Conservation (phyloP, 1,140 invertebrate species). For the Tetramorium simillimum region DNA sequence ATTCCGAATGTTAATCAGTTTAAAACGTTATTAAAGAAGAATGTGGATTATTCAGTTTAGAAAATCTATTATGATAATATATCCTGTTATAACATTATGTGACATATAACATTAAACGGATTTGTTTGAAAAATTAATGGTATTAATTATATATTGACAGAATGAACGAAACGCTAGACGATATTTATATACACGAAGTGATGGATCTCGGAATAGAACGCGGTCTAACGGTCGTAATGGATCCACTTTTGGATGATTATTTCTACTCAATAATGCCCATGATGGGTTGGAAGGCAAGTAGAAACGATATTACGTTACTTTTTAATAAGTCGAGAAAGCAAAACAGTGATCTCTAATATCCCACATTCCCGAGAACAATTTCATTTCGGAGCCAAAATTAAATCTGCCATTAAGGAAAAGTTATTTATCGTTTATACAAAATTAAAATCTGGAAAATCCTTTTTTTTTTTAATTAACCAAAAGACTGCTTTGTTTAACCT, state of each 20-base stretch:
- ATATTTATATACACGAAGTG: conserved; percentile 3
- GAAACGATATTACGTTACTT: neutral
- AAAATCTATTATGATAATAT: neutral
- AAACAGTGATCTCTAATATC: neutral
- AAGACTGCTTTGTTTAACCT: neutral
- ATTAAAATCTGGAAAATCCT: conserved; percentile 21
- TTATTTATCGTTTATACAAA: neutral
- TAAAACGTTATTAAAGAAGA: neutral
- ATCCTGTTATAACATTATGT: no score
- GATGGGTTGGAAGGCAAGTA: conserved; percentile 77
- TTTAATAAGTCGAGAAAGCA: conserved; percentile 18
- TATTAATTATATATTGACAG: no score
- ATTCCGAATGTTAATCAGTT: neutral
- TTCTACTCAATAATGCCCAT: conserved; percentile 81
- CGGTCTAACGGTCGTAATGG: conserved; percentile 83
- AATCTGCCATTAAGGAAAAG: neutral
- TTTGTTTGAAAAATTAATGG: neutral
- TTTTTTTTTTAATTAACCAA: conserved; percentile 34
- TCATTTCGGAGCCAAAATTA: conserved; percentile 14
- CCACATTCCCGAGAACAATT: neutral
- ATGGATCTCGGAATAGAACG: conserved; percentile 69
- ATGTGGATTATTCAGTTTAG: neutral
- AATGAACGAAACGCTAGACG: no score
- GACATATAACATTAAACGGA: neutral
- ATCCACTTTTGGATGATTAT: conserved; percentile 85